Evolutionary conservation across 2,113 vertebrate species (phyloP), one percentile per base, ranked within the genome.

Genomic region (Mobula birostris): DNA sequence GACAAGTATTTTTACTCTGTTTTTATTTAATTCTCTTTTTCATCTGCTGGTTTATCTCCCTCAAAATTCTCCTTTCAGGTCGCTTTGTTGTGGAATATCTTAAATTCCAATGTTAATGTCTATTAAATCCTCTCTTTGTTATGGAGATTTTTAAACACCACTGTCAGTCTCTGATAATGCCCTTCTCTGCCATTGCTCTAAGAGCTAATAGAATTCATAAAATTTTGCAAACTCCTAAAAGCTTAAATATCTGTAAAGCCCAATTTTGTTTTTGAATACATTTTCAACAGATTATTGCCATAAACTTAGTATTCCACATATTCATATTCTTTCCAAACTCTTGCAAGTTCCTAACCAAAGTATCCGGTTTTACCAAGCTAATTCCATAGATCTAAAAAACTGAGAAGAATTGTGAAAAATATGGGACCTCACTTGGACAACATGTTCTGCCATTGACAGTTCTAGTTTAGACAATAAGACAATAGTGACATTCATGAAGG

Each of bases 181-280:
- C 83, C 58, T 88, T n/a, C 58, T 63, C 56, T 88, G 83, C 83
- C 58, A 88, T 56, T 88, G 83, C 56, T 88, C 58, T 29, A 88
- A 61, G 27, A 63, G 58, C 83, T 88, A 88, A 88, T 88, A 58
- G 61, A n/a, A 88, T 88, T 88, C 83, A 90, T 58, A 90, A 66
- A 17, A 66, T 32, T 90, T 90, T 66, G 48, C 85, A 90, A 90
- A 90, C 61, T 90, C 85, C 14, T 63, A 63, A 32, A 90, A 36
- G 85, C 61, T 90, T 90, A 66, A 90, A 66, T 66, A 68, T 66
- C 61, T 32, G 61, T 15, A 66, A 32, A 66, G 85, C 61, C 61
- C 85, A 90, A 66, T 90, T 90, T 90, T 90, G 85, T 90, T 90
- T 66, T 90, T 90, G 85, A 66, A 90, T 90, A 90, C n/a, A 66